Percentiles rank a stretch among this genome's conserved stretches.
phyloP scores from a whole-genome alignment of 1,140 invertebrate species.

The Scaptomyza graminum region DNA sequence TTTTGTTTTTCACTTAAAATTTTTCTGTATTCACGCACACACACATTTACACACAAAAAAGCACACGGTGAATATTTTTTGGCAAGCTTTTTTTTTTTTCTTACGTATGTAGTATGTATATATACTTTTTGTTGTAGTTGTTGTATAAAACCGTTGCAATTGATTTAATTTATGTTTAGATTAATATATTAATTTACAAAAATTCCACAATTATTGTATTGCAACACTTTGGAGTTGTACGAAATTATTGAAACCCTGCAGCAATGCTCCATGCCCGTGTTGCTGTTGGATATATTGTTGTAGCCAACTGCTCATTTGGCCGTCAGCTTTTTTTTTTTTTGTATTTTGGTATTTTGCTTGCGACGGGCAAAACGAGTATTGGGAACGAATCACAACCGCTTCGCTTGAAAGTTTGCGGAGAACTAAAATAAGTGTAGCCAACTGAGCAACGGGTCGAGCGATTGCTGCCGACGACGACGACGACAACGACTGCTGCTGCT shows the following conservation, averaged over 20 bases:
- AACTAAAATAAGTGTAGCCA: constrained; percentile 58
- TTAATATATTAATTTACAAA: constrained; percentile 57
- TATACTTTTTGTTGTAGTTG: constrained; percentile 17
- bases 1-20: constrained; percentile 17
- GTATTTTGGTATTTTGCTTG: too few species aligned
- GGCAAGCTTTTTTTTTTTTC: constrained; percentile 15
- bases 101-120: not conserved
- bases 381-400: constrained; percentile 64
- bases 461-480: constrained; percentile 26
- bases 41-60: constrained; percentile 40
- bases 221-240: constrained; percentile 49
- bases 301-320: constrained; percentile 47
- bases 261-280: constrained; percentile 32
- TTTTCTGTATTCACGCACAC: constrained; percentile 11
- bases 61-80: constrained; percentile 22
- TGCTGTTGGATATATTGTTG: constrained; percentile 31
- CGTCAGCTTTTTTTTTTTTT: constrained; percentile 41
- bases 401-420: constrained; percentile 73
- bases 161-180: constrained; percentile 30
- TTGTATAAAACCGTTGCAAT: constrained; percentile 47
- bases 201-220: constrained; percentile 52
- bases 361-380: constrained; percentile 23
- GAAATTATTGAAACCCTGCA: constrained; percentile 47
- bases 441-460: constrained; percentile 48
- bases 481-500: constrained; percentile 26